Conservation (phyloP, 2,888 invertebrate species). For the Eremobia ochroleuca region DNA sequence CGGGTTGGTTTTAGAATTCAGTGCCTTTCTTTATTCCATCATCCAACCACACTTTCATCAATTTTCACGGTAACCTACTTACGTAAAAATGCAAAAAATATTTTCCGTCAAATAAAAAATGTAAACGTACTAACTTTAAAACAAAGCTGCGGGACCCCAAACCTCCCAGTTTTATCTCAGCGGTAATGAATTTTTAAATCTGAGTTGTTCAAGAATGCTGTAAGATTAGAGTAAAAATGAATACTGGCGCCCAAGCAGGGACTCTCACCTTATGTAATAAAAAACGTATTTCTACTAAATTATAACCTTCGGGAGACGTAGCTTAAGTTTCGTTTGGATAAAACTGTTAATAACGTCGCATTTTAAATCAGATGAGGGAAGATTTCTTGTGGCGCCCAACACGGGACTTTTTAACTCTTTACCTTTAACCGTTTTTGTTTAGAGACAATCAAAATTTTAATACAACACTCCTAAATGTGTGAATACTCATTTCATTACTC, state of each 20-base stretch:
- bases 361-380: background rate
- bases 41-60: slow-evolving; percentile 23
- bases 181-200: slow-evolving; percentile 74
- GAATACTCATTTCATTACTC: background rate
- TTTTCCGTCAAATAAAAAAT: slow-evolving; percentile 39
- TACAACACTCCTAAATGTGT: background rate
- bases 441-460: background rate
- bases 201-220: slow-evolving; percentile 60
- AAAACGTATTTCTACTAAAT: slow-evolving; percentile 38
- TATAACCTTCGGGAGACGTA: slow-evolving; percentile 13
- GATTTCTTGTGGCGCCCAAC: slow-evolving; percentile 39
- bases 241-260: slow-evolving; percentile 53
- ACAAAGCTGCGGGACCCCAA: slow-evolving; percentile 49
- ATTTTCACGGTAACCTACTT: slow-evolving; percentile 11
- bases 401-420: slow-evolving; percentile 14
- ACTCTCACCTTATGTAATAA: slow-evolving; percentile 40
- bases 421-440: too few relatives aligned
- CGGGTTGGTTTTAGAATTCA: background rate
- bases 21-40: background rate
- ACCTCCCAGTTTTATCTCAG: slow-evolving; percentile 65
- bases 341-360: slow-evolving; percentile 3
- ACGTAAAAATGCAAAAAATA: slow-evolving; percentile 10
- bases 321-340: slow-evolving; percentile 33
- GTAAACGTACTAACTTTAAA: slow-evolving; percentile 46
- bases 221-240: slow-evolving; percentile 64